phyloP scores from a whole-genome alignment of 2,888 invertebrate genomes.

The Drosophila cracens region DNA sequence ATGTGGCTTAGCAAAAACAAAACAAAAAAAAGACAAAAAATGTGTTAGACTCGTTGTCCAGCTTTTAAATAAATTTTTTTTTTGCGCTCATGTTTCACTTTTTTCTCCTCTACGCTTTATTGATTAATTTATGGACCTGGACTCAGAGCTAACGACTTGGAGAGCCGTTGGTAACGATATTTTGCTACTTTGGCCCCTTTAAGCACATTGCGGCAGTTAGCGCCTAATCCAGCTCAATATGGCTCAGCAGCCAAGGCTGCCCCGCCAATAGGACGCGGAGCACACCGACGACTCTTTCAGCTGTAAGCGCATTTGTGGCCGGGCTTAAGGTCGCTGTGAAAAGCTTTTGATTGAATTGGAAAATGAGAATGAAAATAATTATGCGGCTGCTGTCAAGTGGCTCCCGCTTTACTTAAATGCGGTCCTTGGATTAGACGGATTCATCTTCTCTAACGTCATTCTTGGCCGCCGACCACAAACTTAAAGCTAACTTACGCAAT shows the following conservation, averaged over 20 bases:
- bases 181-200: constrained; percentile 46
- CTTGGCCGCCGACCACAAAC: background rate
- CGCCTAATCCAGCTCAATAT: constrained; percentile 76
- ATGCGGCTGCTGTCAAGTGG: constrained; percentile 57
- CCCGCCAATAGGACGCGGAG: constrained; percentile 1
- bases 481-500: constrained; percentile 38
- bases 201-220: constrained; percentile 73
- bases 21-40: constrained; percentile 15
- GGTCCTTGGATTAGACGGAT: constrained; percentile 22
- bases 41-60: constrained; percentile 22
- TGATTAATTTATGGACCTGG: constrained; percentile 73
- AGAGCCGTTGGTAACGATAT: constrained; percentile 30
- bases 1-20: constrained; percentile 56
- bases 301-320: constrained; percentile 52
- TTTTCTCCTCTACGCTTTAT: constrained; percentile 26
- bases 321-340: constrained; percentile 33
- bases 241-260: constrained; percentile 57
- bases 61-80: constrained; percentile 15
- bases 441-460: constrained; percentile 14
- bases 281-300: constrained; percentile 2
- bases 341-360: constrained; percentile 71
- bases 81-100: constrained; percentile 11
- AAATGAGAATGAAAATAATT: constrained; percentile 75
- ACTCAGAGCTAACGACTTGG: constrained; percentile 4
- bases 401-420: constrained; percentile 42